Evolutionary conservation across 2,797 vertebrate genomes (phyloP), one percentile per base, ranked within the genome.

Genomic region (Trichosurus vulpecula): DNA sequence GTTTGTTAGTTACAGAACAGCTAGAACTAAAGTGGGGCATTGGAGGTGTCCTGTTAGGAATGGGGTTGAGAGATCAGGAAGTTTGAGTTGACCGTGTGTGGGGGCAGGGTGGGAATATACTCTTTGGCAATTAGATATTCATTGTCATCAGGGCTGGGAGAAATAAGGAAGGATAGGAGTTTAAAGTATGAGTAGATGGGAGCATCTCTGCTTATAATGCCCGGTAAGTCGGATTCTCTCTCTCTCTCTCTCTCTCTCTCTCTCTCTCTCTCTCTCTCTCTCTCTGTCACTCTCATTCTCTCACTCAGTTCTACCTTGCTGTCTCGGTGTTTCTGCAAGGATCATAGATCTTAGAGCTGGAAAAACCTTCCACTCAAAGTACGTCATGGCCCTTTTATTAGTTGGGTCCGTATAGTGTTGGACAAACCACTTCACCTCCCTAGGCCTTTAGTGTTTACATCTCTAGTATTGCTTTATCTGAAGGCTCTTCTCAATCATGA

Each of bases 231-330:
- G 9, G 27, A 51, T 47, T 41, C 6, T 6, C 5, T 6, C 66
- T 16, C 61, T 16, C 31, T 16, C 58, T 35, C 35, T 14, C 13
- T 6, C 10, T 6, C 35, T 5, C 13, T 66, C 35, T 66, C 35
- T 1, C 0, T 35, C 1, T n/a, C 4, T 31, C 4, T 31, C 11
- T 0, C 31, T 31, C 57, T 61, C 57, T 31, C 57, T 30, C 30
- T 10, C 57, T 11, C 6, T 31, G 11, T 53, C 53, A 11, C 53
- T 0, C 55, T 1, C 13, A 8, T 16, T 41, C n/a, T 1, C 0
- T 16, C 3, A 25, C 22, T 35, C n/a, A 2, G 14, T n/a, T n/a
- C 61, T 66, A 16, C 61, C 13, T n/a, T 66, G 35, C 19, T 81
- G 16, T 22, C n/a, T 81, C 0, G 2, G 74, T 47, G 19, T 22